Evolutionary conservation across 2,888 invertebrate species (phyloP).

Genomic region (Dryobota labecula): DNA sequence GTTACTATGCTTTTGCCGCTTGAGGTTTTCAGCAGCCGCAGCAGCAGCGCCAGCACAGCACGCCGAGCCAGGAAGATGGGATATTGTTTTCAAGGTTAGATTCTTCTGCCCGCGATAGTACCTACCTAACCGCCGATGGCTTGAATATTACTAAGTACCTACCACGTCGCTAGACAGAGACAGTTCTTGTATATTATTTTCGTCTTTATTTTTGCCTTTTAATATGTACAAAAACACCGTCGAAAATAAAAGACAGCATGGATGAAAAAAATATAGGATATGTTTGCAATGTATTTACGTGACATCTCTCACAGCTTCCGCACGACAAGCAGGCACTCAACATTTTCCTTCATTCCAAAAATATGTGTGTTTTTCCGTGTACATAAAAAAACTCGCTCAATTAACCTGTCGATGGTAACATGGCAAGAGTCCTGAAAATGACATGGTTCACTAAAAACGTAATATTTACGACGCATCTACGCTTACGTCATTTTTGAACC

Average conservation of each 20-base stretch:
- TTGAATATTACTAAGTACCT: not conserved
- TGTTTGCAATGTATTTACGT: slow-evolving; percentile 33
- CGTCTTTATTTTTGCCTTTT: not conserved
- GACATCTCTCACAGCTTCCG: slow-evolving; percentile 41
- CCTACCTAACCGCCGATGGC: not conserved
- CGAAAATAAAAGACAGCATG: not conserved
- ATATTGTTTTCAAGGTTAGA: too few species aligned
- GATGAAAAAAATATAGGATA: slow-evolving; percentile 27
- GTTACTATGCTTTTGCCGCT: too few species aligned
- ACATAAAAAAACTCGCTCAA: slow-evolving; percentile 57
- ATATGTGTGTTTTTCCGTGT: slow-evolving; percentile 41
- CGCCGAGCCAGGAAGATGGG: too few species aligned
- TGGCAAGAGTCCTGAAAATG: slow-evolving; percentile 52
- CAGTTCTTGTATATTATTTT: not conserved
- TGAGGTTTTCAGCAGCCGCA: too few species aligned
- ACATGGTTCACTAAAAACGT: slow-evolving; percentile 53
- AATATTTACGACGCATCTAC: slow-evolving; percentile 59
- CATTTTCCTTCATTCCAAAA: slow-evolving; percentile 45
- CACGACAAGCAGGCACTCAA: slow-evolving; percentile 22
- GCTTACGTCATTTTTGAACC: slow-evolving; percentile 66
- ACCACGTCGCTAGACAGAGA: not conserved
- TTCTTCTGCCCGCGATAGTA: too few species aligned
- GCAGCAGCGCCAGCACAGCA: too few species aligned
- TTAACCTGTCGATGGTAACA: slow-evolving; percentile 64
- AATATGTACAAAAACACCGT: not conserved